Evolutionary conservation across 2,113 vertebrate genomes (phyloP).

Genomic region (Tichodroma muraria): DNA sequence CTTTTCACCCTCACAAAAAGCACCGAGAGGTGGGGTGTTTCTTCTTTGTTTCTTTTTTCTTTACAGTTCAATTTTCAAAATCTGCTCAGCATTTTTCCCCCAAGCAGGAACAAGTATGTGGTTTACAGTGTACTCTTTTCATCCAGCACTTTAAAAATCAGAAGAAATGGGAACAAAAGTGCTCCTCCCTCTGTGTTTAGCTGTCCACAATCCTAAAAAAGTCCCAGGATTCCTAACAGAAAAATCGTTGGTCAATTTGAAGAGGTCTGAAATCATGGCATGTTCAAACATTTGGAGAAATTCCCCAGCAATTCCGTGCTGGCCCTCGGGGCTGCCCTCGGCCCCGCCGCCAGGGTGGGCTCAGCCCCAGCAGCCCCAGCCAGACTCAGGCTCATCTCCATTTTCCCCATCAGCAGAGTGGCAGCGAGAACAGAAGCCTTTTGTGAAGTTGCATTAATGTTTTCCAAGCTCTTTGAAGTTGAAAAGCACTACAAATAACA

Average conservation of each 20-base stretch:
- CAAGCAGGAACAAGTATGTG: rapidly evolving
- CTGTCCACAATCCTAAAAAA: neutral
- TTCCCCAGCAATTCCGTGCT: neutral
- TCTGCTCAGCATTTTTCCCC: neutral
- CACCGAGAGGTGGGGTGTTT: neutral
- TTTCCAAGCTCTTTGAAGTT: constrained; percentile 30
- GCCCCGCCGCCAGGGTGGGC: rapidly evolving
- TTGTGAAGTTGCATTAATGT: neutral
- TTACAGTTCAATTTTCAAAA: neutral
- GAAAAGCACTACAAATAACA: constrained; percentile 36
- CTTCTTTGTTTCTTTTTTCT: too few species aligned
- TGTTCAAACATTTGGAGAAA: neutral
- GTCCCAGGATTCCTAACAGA: neutral
- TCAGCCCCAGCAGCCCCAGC: neutral
- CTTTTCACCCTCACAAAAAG: neutral
- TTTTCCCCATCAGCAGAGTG: neutral
- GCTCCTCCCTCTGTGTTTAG: neutral
- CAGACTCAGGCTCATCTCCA: neutral
- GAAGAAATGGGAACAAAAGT: neutral
- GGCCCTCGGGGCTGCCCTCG: neutral
- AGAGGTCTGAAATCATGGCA: neutral
- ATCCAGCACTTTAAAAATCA: neutral
- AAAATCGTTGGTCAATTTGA: neutral
- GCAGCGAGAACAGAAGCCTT: neutral
- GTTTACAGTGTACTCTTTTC: neutral